These are phyloP conservation scores for Litocranius walleri DNA, from an alignment of 2,113 vertebrate genomes.

Conservation along the genomic window DNA sequence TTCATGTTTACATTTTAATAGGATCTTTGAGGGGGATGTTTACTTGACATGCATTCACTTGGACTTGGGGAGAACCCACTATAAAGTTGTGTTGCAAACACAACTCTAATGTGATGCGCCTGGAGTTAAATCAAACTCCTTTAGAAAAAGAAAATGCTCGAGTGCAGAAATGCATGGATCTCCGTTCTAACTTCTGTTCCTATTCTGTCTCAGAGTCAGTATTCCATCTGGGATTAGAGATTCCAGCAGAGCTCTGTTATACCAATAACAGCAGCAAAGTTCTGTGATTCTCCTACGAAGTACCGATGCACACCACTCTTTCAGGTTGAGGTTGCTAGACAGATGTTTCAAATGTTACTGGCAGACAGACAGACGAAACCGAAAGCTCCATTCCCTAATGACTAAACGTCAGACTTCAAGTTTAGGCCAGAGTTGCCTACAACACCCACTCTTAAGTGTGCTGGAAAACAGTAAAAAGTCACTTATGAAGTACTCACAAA, in stretches of 20 bases:
- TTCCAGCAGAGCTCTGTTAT: background rate
- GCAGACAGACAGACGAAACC: constrained; percentile 35
- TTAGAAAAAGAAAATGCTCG: constrained; percentile 28
- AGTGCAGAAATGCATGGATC: background rate
- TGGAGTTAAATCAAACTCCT: background rate
- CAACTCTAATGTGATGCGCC: constrained; percentile 35
- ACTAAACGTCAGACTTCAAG: background rate
- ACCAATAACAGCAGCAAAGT: background rate
- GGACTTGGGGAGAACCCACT: constrained; percentile 15
- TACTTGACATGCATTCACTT: constrained; percentile 45
- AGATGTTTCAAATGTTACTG: constrained; percentile 49
- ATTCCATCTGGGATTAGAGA: background rate
- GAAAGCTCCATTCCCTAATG: constrained; percentile 4
- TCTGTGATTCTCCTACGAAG: background rate
- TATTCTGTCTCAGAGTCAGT: background rate
- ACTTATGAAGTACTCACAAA: background rate
- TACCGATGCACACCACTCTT: background rate
- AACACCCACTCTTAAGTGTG: background rate
- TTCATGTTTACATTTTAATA: constrained; percentile 70
- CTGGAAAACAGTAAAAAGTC: background rate
- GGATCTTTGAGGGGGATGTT: constrained; percentile 60
- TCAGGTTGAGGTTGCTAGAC: background rate
- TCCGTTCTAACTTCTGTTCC: constrained; percentile 35
- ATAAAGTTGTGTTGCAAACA: constrained; percentile 45
- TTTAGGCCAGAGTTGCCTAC: background rate